These are phyloP conservation scores for Pachypanchax playfairii DNA, from an alignment of 2,113 vertebrate species.

Conservation along the genomic window DNA sequence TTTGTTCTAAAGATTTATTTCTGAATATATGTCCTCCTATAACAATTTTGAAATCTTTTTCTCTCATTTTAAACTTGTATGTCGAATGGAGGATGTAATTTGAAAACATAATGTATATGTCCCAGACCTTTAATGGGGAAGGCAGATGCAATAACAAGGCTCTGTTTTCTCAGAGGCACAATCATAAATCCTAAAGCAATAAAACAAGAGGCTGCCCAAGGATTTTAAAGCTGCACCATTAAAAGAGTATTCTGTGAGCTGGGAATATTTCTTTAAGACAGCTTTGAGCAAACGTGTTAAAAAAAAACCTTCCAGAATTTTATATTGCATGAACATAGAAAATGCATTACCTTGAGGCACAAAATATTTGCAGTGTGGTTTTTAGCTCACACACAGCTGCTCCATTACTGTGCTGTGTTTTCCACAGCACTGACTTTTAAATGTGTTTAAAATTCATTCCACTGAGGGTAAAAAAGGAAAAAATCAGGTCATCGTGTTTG, in stretches of 20 bases:
- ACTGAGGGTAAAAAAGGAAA: not conserved
- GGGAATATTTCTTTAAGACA: conserved; percentile 52
- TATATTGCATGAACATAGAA: conserved; percentile 36
- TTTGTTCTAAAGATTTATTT: no score
- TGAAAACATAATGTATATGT: no score
- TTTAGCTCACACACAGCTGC: conserved; percentile 26
- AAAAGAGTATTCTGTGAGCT: conserved; percentile 48
- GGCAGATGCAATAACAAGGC: conserved; percentile 16
- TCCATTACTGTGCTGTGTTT: conserved; percentile 1
- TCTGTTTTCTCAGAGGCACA: conserved; percentile 33
- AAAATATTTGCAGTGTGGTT: conserved; percentile 22
- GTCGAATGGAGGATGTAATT: no score
- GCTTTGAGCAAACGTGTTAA: conserved; percentile 35
- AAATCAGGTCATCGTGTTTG: not conserved
- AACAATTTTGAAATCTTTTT: no score
- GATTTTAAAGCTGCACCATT: conserved; percentile 35
- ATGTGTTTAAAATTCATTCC: conserved; percentile 19
- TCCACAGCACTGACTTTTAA: conserved; percentile 18
- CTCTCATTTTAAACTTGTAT: no score
- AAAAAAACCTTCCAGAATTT: conserved; percentile 53
- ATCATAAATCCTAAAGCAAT: conserved; percentile 51
- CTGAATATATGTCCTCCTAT: no score
- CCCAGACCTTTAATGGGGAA: conserved; percentile 8
- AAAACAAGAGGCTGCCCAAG: conserved; percentile 40
- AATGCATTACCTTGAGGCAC: conserved; percentile 50